These are phyloP conservation scores for Tinamus guttatus DNA, from an alignment of 2,113 vertebrate genomes.

Conservation along the genomic window DNA sequence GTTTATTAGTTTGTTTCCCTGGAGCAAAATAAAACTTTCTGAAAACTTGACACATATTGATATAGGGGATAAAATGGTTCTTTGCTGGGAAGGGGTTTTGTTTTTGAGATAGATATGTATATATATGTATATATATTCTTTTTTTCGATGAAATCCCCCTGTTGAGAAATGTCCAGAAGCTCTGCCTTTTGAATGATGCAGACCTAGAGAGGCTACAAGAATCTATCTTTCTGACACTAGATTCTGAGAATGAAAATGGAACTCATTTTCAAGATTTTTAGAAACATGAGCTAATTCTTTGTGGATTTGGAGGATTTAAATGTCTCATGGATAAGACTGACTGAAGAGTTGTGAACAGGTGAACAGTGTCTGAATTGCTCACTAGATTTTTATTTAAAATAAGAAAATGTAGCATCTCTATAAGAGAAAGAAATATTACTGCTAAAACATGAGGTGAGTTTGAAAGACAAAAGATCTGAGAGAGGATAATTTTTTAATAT, in stretches of 20 bases:
- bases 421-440: not conserved
- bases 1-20: not conserved
- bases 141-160: not conserved
- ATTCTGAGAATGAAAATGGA: not conserved
- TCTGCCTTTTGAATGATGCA: not conserved
- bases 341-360: not conserved
- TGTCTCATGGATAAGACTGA: not conserved
- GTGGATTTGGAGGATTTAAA: not conserved
- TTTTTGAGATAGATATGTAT: not conserved
- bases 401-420: not conserved
- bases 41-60: not conserved
- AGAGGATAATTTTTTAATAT: not conserved
- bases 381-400: not conserved
- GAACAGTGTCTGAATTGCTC: not conserved
- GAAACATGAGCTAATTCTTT: not conserved
- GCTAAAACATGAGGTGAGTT: not conserved
- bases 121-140: not conserved
- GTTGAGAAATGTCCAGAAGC: not conserved
- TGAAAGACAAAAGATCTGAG: not conserved
- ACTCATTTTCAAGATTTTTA: not conserved
- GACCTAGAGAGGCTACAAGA: not conserved
- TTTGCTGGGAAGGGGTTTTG: not conserved
- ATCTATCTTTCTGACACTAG: not conserved
- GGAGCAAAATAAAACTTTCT: not conserved
- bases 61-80: not conserved